Base-by-base conservation (phyloP, 2,113 vertebrate species). In the Dermatemys mawii region DNA sequence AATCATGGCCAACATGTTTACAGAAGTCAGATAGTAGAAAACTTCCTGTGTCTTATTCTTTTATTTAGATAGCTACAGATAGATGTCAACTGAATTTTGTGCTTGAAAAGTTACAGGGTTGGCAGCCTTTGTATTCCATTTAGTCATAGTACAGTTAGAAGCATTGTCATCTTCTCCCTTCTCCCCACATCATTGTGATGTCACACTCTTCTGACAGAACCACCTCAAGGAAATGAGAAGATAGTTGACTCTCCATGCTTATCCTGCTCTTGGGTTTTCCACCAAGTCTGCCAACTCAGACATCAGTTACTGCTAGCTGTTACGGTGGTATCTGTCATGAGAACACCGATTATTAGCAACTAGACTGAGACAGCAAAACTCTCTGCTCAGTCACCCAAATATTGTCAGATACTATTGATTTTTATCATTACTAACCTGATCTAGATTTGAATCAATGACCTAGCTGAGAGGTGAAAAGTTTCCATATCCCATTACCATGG, bases 181-280 rank as follows among this genome's bases (percentile, higher is more conserved):
- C 79, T 51, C 81, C 16, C 81, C 6, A 1, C 50, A 1, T 0
- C 70, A 13, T 83, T 48, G 81, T 89, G 44, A 4, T 76, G 57
- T 79, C 17, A 76, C 2, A 0, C 49, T 86, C 48, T 67, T 46
- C 46, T 85, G 50, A 79, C 6, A 76, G 29, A 50, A 87, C 32
- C 57, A 41, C n/a, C 26, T 67, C 75, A 75, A 92, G 21, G 35
- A 78, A 79, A 9, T 90, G 89, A 54, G 92, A 79, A 16, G 4
- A 27, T 38, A 16, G 63, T 81, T 84, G 41, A n/a, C 67, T 83
- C 93, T 88, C 86, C 16, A 46, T 41, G n/a, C 5, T 94, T 16
- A 67, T 90, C 91, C 70, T 55, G 90, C n/a, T 85, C 21, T 54
- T 26, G 19, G 21, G 8, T 8, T 89, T 22, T 46, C 75, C 76